Percentiles rank a stretch among this genome's conserved stretches.
phyloP scores from a whole-genome alignment of 1,140 invertebrate species.

The Tetramorium parvispinum region DNA sequence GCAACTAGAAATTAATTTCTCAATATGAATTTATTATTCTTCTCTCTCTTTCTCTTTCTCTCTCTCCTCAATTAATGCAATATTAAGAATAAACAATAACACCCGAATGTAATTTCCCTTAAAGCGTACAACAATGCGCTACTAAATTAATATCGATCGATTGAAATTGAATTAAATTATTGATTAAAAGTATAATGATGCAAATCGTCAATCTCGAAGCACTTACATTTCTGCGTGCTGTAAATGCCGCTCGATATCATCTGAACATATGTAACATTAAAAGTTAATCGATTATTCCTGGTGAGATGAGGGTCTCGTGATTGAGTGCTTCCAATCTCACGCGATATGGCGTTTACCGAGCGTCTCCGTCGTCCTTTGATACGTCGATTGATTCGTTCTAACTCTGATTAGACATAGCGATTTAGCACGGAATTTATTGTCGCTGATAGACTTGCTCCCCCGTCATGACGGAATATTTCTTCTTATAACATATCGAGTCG shows the following conservation, averaged over 20 bases:
- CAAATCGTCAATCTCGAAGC: constrained; percentile 31
- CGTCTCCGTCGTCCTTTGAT: constrained; percentile 54
- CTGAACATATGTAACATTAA: constrained; percentile 49
- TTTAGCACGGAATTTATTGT: constrained; percentile 57
- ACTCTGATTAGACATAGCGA: constrained; percentile 48
- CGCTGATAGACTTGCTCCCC: constrained; percentile 36
- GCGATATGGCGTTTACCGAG: constrained; percentile 43
- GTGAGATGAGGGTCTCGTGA: constrained; percentile 38
- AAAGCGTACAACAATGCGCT: neutral
- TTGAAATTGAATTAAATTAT: constrained; percentile 14
- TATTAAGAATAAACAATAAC: neutral
- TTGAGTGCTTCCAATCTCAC: constrained; percentile 52
- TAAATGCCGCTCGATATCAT: constrained; percentile 43
- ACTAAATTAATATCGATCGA: constrained; percentile 42
- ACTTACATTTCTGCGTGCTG: constrained; percentile 30
- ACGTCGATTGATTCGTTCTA: constrained; percentile 54
- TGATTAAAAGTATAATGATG: constrained; percentile 51
- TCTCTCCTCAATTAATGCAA: neutral
- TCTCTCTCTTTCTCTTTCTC: neutral
- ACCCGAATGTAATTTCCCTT: neutral
- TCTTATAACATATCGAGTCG: constrained; percentile 29
- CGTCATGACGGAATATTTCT: constrained; percentile 41
- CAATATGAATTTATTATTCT: neutral
- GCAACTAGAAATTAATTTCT: neutral
- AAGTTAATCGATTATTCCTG: constrained; percentile 58